phyloP scores from a whole-genome alignment of 1,140 invertebrate species.

The Drosophila parvula region DNA sequence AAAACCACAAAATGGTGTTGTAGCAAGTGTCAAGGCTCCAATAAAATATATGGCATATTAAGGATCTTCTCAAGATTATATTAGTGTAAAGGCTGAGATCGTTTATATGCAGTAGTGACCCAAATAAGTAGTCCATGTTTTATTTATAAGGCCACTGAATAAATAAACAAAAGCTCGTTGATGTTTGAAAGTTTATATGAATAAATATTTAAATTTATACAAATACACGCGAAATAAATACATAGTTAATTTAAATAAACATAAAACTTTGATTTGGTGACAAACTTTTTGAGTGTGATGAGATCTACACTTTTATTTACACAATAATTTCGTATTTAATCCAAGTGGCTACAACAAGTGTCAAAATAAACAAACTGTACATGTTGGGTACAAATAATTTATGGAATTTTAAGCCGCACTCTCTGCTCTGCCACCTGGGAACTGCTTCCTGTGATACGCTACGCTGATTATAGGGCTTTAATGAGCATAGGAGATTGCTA shows the following conservation, averaged over 20 bases:
- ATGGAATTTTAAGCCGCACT: background rate
- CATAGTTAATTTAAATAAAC: background rate
- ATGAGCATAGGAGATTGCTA: conserved; percentile 5
- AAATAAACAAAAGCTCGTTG: background rate
- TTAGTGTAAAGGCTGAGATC: background rate
- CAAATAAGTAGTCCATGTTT: conserved; percentile 15
- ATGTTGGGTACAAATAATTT: background rate
- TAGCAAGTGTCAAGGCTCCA: conserved; percentile 2
- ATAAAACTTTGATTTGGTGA: background rate
- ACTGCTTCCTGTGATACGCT: conserved; percentile 1
- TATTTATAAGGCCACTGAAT: conserved; percentile 9
- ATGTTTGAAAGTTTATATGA: background rate
- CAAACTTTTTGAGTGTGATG: background rate
- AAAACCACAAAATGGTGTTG: conserved; percentile 28
- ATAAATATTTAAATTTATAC: background rate
- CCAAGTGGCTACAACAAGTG: background rate
- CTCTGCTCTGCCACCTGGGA: background rate
- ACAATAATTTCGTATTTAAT: background rate
- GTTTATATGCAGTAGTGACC: background rate
- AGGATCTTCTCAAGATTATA: background rate
- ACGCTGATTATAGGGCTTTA: conserved; percentile 5
- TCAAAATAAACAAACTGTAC: conserved; percentile 8
- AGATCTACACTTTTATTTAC: background rate
- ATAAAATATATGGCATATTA: background rate
- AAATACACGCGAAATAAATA: background rate